Evolutionary conservation across 1,140 invertebrate species (phyloP), one percentile per base, ranked within the genome.

Genomic region (Agraylea sexmaculata): DNA sequence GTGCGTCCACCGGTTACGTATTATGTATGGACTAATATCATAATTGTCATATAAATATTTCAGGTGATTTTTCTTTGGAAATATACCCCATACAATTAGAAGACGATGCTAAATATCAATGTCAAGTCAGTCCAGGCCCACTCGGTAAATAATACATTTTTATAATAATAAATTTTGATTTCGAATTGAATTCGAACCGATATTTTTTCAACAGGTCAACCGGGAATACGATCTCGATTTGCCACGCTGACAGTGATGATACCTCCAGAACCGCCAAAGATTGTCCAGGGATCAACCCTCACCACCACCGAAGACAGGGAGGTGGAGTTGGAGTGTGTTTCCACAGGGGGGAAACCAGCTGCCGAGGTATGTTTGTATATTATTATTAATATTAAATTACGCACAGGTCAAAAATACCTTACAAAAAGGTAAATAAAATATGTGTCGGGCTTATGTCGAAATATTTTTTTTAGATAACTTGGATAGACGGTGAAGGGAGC

Each of bases 21-120:
- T n/a, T n/a, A n/a, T n/a, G n/a, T n/a, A n/a, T n/a, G n/a, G n/a
- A 31, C 16, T 41, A 32, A 25, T 23, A 16, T 7, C 23, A 34
- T 18, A 51, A 47, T 46, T 67, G 53, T 57, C n/a, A n/a, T n/a
- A n/a, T n/a, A n/a, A n/a, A n/a, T n/a, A n/a, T 73, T 74, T 4
- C 70, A 85, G 85, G 85, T 51, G 86, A 90, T 61, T 89, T 79
- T 62, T 85, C 82, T 2, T 59, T 89, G 55, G 83, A 88, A 56
- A 90, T 94, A 46, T 76, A 77, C 53, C 85, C 87, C 1, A 83
- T 91, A 16, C 80, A 82, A 54, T 64, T 94, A 47, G 87, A 91
- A 52, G 89, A 94, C 57, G 88, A 94, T 51, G 88, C 84, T 10
- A 73, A 75, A 51, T 94, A 89, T 59, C 84, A 91, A 62, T 94